These are phyloP conservation scores for Sebastes wilsoni DNA, from an alignment of 2,797 vertebrate genomes.

Conservation along the genomic window DNA sequence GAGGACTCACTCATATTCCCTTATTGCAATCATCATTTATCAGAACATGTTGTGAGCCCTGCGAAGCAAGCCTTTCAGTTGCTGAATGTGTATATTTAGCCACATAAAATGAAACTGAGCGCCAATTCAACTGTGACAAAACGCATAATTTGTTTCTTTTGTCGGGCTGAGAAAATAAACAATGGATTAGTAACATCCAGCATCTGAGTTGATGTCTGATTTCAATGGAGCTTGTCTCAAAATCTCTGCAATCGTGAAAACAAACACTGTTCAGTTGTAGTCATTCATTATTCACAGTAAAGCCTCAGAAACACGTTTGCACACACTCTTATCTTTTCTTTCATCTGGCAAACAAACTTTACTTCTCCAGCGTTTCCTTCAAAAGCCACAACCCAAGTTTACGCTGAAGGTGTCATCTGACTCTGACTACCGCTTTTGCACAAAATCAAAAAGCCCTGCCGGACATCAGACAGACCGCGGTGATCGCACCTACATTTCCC, in stretches of 20 bases:
- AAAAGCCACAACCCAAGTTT: background rate
- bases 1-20: constrained; percentile 12
- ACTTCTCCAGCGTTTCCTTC: background rate
- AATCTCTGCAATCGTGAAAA: constrained; percentile 18
- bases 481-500: background rate
- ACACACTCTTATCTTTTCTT: background rate
- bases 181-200: constrained; percentile 39
- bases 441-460: constrained; percentile 5
- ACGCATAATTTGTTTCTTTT: constrained; percentile 43
- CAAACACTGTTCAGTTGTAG: background rate
- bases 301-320: background rate
- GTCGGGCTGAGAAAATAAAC: constrained; percentile 28
- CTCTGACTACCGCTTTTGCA: constrained; percentile 3
- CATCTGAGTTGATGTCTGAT: constrained; percentile 19
- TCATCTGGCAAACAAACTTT: background rate
- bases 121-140: constrained; percentile 30
- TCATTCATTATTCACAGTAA: background rate
- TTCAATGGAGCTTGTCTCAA: constrained; percentile 20
- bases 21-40: constrained; percentile 33
- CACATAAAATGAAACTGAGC: constrained; percentile 16
- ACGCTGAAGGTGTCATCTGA: background rate
- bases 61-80: background rate
- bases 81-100: constrained; percentile 11
- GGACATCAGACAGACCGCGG: background rate
- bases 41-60: background rate